Evolutionary conservation across 2,113 vertebrate species (phyloP), one percentile per base, ranked within the genome.

Genomic region (Hydrochoerus hydrochaeris): DNA sequence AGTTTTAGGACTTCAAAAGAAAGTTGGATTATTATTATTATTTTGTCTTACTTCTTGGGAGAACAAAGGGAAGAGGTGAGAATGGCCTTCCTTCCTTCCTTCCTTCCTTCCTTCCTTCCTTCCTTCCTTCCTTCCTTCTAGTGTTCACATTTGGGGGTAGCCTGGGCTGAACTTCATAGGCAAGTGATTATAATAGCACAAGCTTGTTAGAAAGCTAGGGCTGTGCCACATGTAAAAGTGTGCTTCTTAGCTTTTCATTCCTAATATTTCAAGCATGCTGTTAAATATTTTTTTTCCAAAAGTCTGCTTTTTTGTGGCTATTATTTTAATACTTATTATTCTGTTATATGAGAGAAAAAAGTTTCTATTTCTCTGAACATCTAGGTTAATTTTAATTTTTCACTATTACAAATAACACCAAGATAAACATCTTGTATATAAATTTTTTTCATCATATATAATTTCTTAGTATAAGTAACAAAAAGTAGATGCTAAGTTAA

Each of bases 221-320:
- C 78, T 7, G 57, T 16, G 30, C 16, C 9, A 38, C 58, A 16
- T 54, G 24, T 69, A 57, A 93, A 57, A 62, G 22, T 44, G 65
- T 73, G 28, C 62, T 38, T 41, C 30, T 85, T 62, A 80, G 30
- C 78, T 73, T 87, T 94, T 44, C 54, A 85, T 85, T 86, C 84
- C 44, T 46, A 78, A 7, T 78, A 58, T 87, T 88, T 81, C 80
- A 6, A 85, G 14, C 28, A 84, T 73, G 54, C 17, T 86, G 41
- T 84, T 90, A 96, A 89, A 57, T 17, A 75, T 38, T 89, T 85
- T 52, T 52, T 92, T 86, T 80, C 49, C 22, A 60, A 58, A 92
- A 22, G 22, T 57, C 41, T 38, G 20, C n/a, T 85, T 95, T 95
- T 52, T 63, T 94, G 80, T 38, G 38, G 35, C 19, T 91, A n/a